Base-by-base conservation (phyloP, 1,140 invertebrate species). In the Eueides isabella region DNA sequence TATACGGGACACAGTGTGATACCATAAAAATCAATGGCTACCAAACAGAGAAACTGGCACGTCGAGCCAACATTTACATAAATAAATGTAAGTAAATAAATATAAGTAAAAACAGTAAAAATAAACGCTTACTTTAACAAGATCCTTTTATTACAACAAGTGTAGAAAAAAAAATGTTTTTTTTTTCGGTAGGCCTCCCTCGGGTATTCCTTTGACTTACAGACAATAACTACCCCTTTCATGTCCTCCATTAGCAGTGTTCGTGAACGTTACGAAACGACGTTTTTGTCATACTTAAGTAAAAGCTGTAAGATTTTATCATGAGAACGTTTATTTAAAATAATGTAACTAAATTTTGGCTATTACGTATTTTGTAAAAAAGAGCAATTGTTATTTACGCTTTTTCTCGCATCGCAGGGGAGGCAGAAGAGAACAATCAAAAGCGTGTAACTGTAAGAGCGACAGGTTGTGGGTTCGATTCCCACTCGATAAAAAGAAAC, bases 191-290 rank as follows among this genome's bases (percentile, higher is more conserved):
- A 30, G 23, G 30, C 63, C 35, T 72, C 30, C 38, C 41, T 35
- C 30, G 38, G 67, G 19, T 61, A 75, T 75, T 66, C 73, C 73
- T 75, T 75, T 75, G 73, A 78, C 74, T 78, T 75, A 70, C 70
- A 66, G 48, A 67, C 72, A 72, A 75, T 72, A 72, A 69, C 72
- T 74, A 77, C 76, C 73, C 62, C 65, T 74, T 78, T 75, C 44
- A 74, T 64, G 68, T 64, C 70, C 65, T 63, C 72, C 72, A 78
- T 78, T 78, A 78, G 67, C 76, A 67, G 69, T 65, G 62, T 72
- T 74, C 76, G 65, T 63, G 41, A 68, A 71, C 16, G 35, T 64
- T 64, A 71, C 41, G 44, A 65, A 71, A 33, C 33, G 55, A 48
- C 38, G 29, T 48, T 31, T 44, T 38, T 64, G 55, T 69, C 12